These are phyloP conservation scores for Lithophane semibrunnea DNA, from an alignment of 2,888 invertebrate genomes.

Conservation along the genomic window DNA sequence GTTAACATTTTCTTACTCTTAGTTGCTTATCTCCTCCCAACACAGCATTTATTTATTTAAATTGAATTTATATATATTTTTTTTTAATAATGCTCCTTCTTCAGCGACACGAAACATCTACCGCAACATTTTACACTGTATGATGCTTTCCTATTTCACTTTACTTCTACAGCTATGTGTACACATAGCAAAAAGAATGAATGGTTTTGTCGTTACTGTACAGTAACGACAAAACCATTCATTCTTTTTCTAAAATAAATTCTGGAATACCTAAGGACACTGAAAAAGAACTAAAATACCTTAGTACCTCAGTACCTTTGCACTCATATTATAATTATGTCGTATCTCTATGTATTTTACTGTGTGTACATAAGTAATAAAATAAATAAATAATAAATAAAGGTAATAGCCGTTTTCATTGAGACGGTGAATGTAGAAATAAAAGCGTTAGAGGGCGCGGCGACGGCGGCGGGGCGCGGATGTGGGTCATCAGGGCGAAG, in stretches of 20 bases:
- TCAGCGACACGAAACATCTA: not conserved
- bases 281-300: not conserved
- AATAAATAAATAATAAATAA: not conserved
- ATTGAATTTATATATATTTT: not conserved
- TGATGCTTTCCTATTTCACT: not conserved
- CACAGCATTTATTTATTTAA: not conserved
- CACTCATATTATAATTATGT: too few relatives aligned
- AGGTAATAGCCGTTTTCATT: conserved; percentile 47
- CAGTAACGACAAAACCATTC: not conserved
- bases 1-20: not conserved
- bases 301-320: too few relatives aligned
- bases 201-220: too few relatives aligned
- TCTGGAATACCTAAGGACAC: not conserved
- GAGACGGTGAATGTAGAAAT: conserved; percentile 51
- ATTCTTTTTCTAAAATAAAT: not conserved
- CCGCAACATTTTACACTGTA: not conserved
- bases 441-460: conserved; percentile 62
- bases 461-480: conserved; percentile 69
- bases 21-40: not conserved
- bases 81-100: not conserved
- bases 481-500: conserved; percentile 86
- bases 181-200: too few relatives aligned
- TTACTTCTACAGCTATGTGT: not conserved
- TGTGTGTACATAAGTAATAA: too few relatives aligned
- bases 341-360: too few relatives aligned